Evolutionary conservation across 1,140 invertebrate genomes (phyloP).

Genomic region (Rhysida immarginata): DNA sequence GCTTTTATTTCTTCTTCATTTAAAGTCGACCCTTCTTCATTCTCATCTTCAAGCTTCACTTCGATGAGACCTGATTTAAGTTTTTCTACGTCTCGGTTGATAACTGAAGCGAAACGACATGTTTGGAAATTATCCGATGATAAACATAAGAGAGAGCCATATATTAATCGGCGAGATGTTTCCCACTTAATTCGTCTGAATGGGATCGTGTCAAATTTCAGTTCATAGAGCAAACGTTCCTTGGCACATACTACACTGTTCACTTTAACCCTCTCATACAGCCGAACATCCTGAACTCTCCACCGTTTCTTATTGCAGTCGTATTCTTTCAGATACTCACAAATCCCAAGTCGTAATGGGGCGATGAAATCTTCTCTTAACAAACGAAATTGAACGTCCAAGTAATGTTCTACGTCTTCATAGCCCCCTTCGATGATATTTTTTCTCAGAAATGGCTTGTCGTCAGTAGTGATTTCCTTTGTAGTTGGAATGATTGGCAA

Average conservation of each 20-base stretch:
- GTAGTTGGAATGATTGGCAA: slow-evolving; percentile 13
- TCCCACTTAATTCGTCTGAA: slow-evolving; percentile 24
- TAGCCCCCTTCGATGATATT: slow-evolving; percentile 29
- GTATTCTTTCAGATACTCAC: slow-evolving; percentile 16
- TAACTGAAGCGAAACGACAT: slow-evolving; percentile 47
- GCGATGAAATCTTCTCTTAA: slow-evolving; percentile 35
- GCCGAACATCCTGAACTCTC: not conserved
- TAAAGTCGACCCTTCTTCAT: slow-evolving; percentile 19
- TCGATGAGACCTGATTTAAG: slow-evolving; percentile 34
- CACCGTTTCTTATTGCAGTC: not conserved
- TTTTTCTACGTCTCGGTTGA: slow-evolving; percentile 35
- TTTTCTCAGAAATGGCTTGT: not conserved
- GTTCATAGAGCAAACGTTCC: slow-evolving; percentile 12
- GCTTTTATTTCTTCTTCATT: not conserved
- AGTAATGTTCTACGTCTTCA: slow-evolving; percentile 30
- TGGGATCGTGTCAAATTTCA: slow-evolving; percentile 22
- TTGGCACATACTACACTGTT: not conserved
- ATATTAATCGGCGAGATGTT: slow-evolving; percentile 42
- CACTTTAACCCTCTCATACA: not conserved
- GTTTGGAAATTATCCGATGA: slow-evolving; percentile 47
- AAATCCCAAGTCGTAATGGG: slow-evolving; percentile 30
- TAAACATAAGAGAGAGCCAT: slow-evolving; percentile 53
- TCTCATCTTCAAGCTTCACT: slow-evolving; percentile 30
- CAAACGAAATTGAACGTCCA: slow-evolving; percentile 35
- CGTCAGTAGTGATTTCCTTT: slow-evolving; percentile 7